Base-by-base conservation (phyloP, 1,140 invertebrate genomes). In the Saccostrea echinata region DNA sequence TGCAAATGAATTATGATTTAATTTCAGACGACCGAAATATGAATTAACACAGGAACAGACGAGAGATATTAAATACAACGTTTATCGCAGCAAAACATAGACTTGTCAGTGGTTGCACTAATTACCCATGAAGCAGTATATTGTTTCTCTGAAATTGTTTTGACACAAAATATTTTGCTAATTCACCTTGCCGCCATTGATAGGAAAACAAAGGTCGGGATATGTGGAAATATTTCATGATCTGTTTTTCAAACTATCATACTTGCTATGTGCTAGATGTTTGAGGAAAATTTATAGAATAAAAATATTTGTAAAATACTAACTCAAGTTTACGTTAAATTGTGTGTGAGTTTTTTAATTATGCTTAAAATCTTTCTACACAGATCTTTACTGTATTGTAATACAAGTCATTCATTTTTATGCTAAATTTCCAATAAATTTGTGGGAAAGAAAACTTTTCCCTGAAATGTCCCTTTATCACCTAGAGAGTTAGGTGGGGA, bases 1-100 rank as follows among this genome's bases (percentile, higher is more conserved):
- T 76, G 68, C 68, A 76, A 76, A 76, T 76, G 68, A 76, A 76
- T 76, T 76, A 76, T 76, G 68, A 76, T 76, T 76, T 76, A 76
- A 76, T 76, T 76, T 24, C 68, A 76, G 68, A 76, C 68, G 68
- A 76, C 68, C 68, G 68, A 76, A 76, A 76, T 76, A 76, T 76
- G 68, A 76, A 76, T 76, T 76, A 76, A 76, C 68, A 76, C 27
- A 30, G 68, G 27, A 76, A 76, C 68, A 76, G 68, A 76, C 68
- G 30, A 76, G 30, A 30, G 68, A 76, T 76, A 76, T 76, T 33
- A 76, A 76, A 76, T 76, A 76, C 68, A 76, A 76, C 68, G 68
- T 76, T 76, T 30, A 76, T 76, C 68, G 27, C 68, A 33, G 68
- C 3, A 30, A 76, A 76, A 76, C 68, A 33, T 18, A 33, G 27